Percentiles rank a stretch among this genome's conserved stretches.
Evolutionary conservation across 2,797 vertebrate species (phyloP).

Genomic region (Pangasius mekongensis): DNA sequence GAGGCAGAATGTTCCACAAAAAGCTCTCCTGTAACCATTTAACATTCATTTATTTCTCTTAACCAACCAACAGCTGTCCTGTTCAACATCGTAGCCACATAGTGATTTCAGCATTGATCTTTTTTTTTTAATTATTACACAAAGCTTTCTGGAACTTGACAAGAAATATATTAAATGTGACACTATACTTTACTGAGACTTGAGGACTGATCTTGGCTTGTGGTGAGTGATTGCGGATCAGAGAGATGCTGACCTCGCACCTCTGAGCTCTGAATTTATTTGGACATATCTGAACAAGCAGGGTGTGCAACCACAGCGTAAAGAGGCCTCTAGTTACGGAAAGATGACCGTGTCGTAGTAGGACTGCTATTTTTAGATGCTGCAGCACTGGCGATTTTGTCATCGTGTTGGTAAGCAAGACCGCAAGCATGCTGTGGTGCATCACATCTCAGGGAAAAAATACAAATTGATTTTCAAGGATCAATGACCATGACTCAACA

Average conservation of each 20-base stretch:
- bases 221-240: conserved; percentile 3
- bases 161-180: not conserved
- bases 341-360: conserved; percentile 42
- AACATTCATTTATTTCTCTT: not conserved
- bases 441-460: conserved; percentile 39
- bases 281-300: not conserved
- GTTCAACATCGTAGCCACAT: not conserved
- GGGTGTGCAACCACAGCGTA: not conserved
- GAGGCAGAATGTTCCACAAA: not conserved
- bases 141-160: not conserved
- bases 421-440: conserved; percentile 23
- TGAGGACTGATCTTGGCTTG: not conserved
- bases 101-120: not conserved
- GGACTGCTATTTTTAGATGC: conserved; percentile 50
- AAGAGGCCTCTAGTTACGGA: conserved; percentile 32
- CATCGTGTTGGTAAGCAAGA: conserved; percentile 40
- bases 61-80: not conserved
- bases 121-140: not conserved
- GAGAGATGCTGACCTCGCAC: conserved; percentile 25
- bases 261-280: not conserved
- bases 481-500: conserved; percentile 49
- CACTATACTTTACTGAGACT: not conserved
- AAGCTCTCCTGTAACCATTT: not conserved
- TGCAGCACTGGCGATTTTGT: conserved; percentile 45
- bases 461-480: conserved; percentile 51